Evolutionary conservation across 2,888 invertebrate species (phyloP).

Genomic region (Ellobium chinense): DNA sequence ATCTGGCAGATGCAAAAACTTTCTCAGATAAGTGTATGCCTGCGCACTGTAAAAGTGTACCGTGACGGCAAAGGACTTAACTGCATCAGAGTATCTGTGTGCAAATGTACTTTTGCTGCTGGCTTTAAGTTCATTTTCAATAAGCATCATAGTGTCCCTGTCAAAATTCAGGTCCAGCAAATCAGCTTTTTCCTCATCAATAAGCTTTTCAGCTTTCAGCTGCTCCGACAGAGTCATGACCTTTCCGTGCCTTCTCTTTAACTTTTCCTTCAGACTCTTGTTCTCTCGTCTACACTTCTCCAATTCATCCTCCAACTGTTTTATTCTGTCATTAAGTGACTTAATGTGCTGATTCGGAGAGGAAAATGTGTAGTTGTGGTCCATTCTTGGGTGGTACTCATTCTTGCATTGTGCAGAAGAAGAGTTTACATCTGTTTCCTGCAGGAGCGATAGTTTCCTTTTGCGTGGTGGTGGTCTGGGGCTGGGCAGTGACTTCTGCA

Average conservation of each 20-base stretch:
- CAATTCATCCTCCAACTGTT: background rate
- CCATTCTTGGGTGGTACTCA: background rate
- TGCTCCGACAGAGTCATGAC: background rate
- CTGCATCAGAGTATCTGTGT: constrained; percentile 3
- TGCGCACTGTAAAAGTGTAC: constrained; percentile 28
- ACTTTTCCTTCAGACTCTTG: background rate
- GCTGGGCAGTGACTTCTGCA: background rate
- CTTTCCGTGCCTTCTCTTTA: constrained; percentile 13
- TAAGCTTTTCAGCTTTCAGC: constrained; percentile 1
- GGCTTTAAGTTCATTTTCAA: constrained; percentile 12
- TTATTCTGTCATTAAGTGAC: background rate
- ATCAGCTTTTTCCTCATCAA: background rate
- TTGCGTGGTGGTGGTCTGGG: background rate
- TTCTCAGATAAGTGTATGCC: constrained; percentile 18
- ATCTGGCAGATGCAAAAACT: constrained; percentile 10
- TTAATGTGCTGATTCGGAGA: background rate
- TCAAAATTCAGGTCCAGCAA: constrained; percentile 3
- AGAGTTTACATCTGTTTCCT: background rate
- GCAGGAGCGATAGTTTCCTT: background rate
- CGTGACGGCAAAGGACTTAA: constrained; percentile 20
- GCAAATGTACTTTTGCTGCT: background rate
- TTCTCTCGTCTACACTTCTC: background rate
- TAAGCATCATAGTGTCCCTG: background rate
- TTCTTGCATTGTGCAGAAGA: background rate
- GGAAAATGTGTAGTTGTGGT: background rate